These are phyloP conservation scores for Pammene aurita DNA, from an alignment of 2,888 invertebrate species.

Conservation along the genomic window DNA sequence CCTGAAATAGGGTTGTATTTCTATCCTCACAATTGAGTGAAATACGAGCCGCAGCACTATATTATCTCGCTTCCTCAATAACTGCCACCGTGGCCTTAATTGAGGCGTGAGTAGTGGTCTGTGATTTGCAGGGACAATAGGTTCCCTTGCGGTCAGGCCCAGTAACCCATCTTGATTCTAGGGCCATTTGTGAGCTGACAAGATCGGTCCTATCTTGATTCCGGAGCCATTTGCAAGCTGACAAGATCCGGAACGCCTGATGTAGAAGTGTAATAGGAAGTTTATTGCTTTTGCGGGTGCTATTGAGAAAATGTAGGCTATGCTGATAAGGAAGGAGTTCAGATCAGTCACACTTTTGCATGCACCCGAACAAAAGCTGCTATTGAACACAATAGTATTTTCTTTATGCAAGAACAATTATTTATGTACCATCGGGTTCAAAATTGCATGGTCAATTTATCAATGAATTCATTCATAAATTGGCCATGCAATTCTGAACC, in stretches of 20 bases:
- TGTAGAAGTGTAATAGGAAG: conserved; percentile 17
- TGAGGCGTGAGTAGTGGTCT: conserved; percentile 53
- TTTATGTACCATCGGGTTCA: too few relatives aligned
- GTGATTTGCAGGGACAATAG: conserved; percentile 38
- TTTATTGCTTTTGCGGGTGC: conserved; percentile 18
- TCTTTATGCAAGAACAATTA: too few relatives aligned
- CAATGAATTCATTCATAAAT: too few relatives aligned
- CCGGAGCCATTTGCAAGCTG: conserved; percentile 6
- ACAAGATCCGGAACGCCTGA: conserved; percentile 7
- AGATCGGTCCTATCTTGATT: conserved; percentile 22
- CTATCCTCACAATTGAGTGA: conserved; percentile 43
- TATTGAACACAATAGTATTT: not conserved
- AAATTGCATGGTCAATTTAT: too few relatives aligned
- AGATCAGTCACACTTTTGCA: not conserved
- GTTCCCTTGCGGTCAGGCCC: conserved; percentile 32
- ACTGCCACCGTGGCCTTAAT: conserved; percentile 59
- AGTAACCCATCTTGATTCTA: conserved; percentile 31
- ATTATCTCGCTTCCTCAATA: conserved; percentile 59
- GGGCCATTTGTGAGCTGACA: conserved; percentile 17
- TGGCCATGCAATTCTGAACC: too few relatives aligned
- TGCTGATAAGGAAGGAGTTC: not conserved
- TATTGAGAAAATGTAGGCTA: conserved; percentile 5
- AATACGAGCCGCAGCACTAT: conserved; percentile 50
- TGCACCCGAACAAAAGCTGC: not conserved
- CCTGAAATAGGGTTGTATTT: conserved; percentile 26